These are phyloP conservation scores for Oenanthe oenanthe DNA, from an alignment of 2,113 vertebrate species.

Conservation along the genomic window DNA sequence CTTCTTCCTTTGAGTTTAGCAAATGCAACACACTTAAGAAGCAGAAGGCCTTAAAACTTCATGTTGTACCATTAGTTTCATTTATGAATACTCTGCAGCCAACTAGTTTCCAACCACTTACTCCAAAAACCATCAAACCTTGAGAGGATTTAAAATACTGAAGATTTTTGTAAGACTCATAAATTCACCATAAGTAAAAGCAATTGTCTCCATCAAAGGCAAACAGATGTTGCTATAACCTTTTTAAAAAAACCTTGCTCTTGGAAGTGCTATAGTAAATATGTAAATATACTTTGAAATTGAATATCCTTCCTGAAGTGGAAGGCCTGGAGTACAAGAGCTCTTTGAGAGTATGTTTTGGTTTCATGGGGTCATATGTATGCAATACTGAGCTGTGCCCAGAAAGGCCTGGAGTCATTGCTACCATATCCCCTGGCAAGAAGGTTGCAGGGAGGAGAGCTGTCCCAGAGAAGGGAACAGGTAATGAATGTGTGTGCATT, in stretches of 20 bases:
- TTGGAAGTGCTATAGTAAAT: slow-evolving; percentile 57
- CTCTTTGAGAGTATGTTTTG: slow-evolving; percentile 63
- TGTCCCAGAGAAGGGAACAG: background rate
- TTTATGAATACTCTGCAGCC: background rate
- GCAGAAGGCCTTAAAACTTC: background rate
- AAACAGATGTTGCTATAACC: slow-evolving; percentile 59
- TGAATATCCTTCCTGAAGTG: slow-evolving; percentile 58
- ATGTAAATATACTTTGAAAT: slow-evolving; percentile 68
- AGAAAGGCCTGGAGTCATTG: background rate
- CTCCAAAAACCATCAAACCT: background rate
- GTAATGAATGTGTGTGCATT: background rate
- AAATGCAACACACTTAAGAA: background rate
- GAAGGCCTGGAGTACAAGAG: slow-evolving; percentile 44
- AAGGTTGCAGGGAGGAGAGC: background rate
- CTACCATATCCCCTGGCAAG: background rate
- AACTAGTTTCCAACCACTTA: background rate
- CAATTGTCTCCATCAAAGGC: slow-evolving; percentile 57
- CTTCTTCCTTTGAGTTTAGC: background rate
- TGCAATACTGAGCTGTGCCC: background rate
- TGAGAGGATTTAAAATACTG: background rate
- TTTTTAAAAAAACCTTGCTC: background rate
- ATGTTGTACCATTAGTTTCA: background rate
- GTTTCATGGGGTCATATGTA: background rate
- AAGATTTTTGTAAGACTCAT: background rate
- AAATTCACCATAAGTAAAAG: slow-evolving; percentile 1